Evolutionary conservation across 2,797 vertebrate species (phyloP), one percentile per base, ranked within the genome.

Genomic region (Syndactyla subalaris): DNA sequence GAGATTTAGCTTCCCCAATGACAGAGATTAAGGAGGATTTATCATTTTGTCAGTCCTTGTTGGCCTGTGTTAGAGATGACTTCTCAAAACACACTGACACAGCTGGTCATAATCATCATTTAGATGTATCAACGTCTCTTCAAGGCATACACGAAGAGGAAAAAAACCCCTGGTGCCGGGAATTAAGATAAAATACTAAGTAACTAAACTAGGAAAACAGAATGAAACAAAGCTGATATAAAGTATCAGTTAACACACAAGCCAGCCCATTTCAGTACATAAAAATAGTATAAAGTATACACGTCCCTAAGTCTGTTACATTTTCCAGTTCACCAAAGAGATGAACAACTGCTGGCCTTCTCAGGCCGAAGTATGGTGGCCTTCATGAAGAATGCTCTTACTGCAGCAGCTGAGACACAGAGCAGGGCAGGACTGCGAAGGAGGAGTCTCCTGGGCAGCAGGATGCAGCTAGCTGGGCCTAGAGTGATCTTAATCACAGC

Each of bases 11-110:
- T 93, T 94, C 63, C 76, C 4, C 1, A 72, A 88, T 88, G 76
- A 81, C 4, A 63, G 63, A 85, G 91, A 93, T 96, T 95, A 93
- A 93, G 78, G 76, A 89, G 84, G 59, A 89, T 95, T 94, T 95
- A 89, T 73, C 9, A 1, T 82, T 96, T 89, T 89, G 59, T 93
- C 79, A 94, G 52, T 91, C 78, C 67, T 72, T 88, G 59, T 87
- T 93, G 92, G 26, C n/a, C 94, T 91, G 43, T 63, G 43, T 75
- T 88, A 89, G 75, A 83, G 48, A 81, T 66, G 62, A 72, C 38
- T 91, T 93, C 52, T 92, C 32, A 81, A 93, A 95, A 57, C 8
- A 1, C 7, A 27, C 91, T 80, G 87, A 87, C 58, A 62, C 71
- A 94, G 65, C 74, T 79, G 75, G 76, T 92, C 72, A 85, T 38